A percentile compares a stretch with the other conserved stretches of the same genome.
Conservation (phyloP, 2,888 invertebrate genomes). For the Spodoptera littoralis region DNA sequence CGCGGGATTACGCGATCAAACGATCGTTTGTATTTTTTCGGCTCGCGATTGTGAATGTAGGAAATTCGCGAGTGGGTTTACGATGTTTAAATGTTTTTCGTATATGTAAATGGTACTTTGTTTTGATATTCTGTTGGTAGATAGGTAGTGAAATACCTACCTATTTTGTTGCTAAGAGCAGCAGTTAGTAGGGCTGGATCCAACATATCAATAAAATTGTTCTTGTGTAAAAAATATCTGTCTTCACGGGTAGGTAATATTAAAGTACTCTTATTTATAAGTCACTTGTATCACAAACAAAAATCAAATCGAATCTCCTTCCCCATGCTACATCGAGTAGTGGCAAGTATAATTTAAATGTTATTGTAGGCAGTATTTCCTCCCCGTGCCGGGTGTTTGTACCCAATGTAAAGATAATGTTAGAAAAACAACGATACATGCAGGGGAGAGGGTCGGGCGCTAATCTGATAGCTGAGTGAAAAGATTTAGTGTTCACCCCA, state of each 20-base stretch:
- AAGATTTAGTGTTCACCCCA: slow-evolving; percentile 81
- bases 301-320: no score
- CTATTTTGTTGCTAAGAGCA: no score
- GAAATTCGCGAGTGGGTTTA: slow-evolving; percentile 38
- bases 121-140: slow-evolving; percentile 27
- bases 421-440: slow-evolving; percentile 81
- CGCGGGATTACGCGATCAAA: slow-evolving; percentile 78
- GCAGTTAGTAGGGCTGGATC: no score
- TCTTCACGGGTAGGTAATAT: no score
- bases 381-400: slow-evolving; percentile 64
- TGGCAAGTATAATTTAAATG: slow-evolving; percentile 61
- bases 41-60: slow-evolving; percentile 58
- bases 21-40: slow-evolving; percentile 75
- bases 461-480: slow-evolving; percentile 84
- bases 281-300: no score
- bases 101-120: slow-evolving; percentile 43
- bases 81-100: slow-evolving; percentile 42
- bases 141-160: no score
- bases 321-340: no score
- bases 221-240: no score
- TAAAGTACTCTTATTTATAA: no score
- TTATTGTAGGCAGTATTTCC: slow-evolving; percentile 71
- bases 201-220: no score
- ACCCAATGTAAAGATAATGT: slow-evolving; percentile 79
- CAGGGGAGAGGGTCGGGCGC: slow-evolving; percentile 72